These are phyloP conservation scores for Dendropsophus ebraccatus DNA, from an alignment of 2,113 vertebrate species.

Conservation along the genomic window DNA sequence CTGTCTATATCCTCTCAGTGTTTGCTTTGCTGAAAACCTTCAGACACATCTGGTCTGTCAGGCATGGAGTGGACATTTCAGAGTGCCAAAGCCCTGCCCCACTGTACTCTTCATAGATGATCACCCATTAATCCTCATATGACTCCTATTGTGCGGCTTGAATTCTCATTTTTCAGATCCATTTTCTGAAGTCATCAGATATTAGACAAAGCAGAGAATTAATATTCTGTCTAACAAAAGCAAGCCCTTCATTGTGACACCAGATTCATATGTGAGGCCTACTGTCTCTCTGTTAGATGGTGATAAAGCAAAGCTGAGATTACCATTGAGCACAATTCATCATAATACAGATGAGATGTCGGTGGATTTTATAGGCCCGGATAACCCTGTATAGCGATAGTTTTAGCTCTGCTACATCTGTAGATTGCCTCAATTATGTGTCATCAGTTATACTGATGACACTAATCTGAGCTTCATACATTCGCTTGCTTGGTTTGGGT, in stretches of 20 bases:
- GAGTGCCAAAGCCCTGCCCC: constrained; percentile 34
- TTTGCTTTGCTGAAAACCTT: constrained; percentile 53
- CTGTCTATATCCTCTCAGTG: background rate
- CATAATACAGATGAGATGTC: background rate
- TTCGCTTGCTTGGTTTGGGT: background rate
- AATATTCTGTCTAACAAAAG: background rate
- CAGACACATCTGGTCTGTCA: constrained; percentile 58
- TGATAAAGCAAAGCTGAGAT: background rate
- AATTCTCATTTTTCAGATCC: background rate
- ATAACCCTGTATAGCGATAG: background rate
- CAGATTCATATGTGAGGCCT: background rate
- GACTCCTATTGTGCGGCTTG: background rate
- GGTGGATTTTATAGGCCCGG: background rate
- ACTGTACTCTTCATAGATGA: constrained; percentile 35
- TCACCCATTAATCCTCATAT: constrained; percentile 3
- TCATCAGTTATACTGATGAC: background rate
- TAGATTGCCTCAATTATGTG: background rate
- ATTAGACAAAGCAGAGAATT: background rate
- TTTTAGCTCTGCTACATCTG: background rate
- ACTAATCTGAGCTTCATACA: background rate
- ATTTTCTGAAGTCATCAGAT: background rate
- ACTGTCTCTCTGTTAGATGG: background rate
- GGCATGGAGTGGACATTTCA: constrained; percentile 54
- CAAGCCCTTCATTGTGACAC: background rate
- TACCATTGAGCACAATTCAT: background rate